A percentile compares a stretch with the other conserved stretches of the same genome.
Conservation (phyloP, 30 jellyfish, hydroid and myxozoan genomes). For the Cassiopea xamachana region DNA sequence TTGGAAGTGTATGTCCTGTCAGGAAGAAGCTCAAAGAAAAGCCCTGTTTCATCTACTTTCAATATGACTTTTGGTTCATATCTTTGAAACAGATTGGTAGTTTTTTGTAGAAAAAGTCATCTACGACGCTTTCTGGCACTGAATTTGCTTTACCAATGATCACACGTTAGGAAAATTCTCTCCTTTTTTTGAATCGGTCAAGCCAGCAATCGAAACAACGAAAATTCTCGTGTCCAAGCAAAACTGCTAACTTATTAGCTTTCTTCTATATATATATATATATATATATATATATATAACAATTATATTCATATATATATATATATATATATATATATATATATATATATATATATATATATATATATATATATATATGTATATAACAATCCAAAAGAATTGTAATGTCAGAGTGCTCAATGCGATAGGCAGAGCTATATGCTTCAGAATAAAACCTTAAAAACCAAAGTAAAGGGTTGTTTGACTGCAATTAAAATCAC, state of each 20-base stretch:
- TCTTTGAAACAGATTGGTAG: constrained; percentile 12
- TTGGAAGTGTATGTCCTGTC: constrained; percentile 27
- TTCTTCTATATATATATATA: background rate
- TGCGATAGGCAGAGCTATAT: no score
- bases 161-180: constrained; percentile 6
- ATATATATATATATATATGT: no score
- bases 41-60: constrained; percentile 20
- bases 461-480: no score
- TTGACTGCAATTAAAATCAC: no score
- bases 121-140: background rate
- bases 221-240: constrained; percentile 3
- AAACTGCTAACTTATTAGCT: background rate
- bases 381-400: no score
- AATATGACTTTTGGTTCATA: constrained; percentile 22
- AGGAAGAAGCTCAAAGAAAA: constrained; percentile 41
- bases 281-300: no score
- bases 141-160: constrained; percentile 15
- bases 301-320: no score
- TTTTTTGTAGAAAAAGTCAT: constrained; percentile 7
- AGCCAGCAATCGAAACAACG: constrained; percentile 31
- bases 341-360: no score
- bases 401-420: no score
- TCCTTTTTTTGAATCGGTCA: constrained; percentile 23
- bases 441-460: no score
- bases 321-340: no score